Evolutionary conservation across 2,888 invertebrate species (phyloP), one percentile per base, ranked within the genome.

Genomic region (Meteorus colon): DNA sequence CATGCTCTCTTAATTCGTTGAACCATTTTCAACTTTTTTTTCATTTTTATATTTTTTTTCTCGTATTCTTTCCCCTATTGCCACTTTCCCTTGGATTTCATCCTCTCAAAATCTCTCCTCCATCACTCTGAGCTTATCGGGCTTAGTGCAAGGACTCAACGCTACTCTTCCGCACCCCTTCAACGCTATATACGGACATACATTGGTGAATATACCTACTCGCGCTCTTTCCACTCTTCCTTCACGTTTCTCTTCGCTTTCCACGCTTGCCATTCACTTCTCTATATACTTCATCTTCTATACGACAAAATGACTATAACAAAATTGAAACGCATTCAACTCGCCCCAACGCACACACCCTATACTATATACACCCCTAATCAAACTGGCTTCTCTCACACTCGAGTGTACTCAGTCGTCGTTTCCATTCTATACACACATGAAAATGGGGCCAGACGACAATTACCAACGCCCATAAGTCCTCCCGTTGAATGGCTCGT

Each of bases 401-500:
- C 68, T 59, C 19, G 48, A 66, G 66, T 24, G 10, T 66, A n/a
- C 19, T 27, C 6, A 60, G 29, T 74, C 62, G 71, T 55, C 29
- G 68, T 65, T 59, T 45, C 41, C 16, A 45, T 60, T 12, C 37
- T 41, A 29, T 75, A 71, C 41, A 41, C 62, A 66, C 72, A 65
- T 60, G 70, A 71, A 60, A 73, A 68, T 62, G 76, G 67, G 72
- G 48, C 67, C 45, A 29, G 27, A 37, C 51, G 67, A 55, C 19
- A 76, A 76, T 76, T 73, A 73, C 73, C 76, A 68, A 63, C 51
- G 62, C 67, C 71, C 72, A 34, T 68, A 73, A 76, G 73, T 76
- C 62, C 76, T 73, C 65, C 55, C 55, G 55, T 63, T 80, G 80
- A 81, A 81, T 80, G 80, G 80, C 79, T 81, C 79, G 76, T 81